These are phyloP conservation scores for Pseudopleuronectes americanus DNA, from an alignment of 2,797 vertebrate species.

Conservation along the genomic window DNA sequence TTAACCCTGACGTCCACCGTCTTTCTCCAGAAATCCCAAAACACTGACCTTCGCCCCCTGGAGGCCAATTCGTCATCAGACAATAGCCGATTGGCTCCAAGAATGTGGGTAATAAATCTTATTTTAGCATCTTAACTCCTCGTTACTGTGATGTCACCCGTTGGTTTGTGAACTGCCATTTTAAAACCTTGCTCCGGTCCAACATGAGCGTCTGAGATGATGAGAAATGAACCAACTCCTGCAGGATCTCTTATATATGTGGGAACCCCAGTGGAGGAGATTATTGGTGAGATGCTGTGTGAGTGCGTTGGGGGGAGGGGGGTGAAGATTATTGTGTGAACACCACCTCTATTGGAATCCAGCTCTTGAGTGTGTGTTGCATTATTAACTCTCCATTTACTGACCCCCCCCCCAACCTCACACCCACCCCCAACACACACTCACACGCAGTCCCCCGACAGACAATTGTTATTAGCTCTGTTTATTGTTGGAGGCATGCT, in stretches of 20 bases:
- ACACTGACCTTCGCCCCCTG: no score
- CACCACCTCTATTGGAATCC: constrained; percentile 17
- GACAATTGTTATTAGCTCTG: constrained; percentile 57
- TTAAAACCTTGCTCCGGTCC: no score
- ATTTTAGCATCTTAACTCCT: no score
- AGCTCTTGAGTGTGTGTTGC: constrained; percentile 14
- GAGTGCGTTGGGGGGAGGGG: not conserved
- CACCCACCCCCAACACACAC: not conserved
- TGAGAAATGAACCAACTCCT: not conserved
- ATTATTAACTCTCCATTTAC: constrained; percentile 60
- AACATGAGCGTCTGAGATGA: no score
- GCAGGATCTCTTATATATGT: not conserved
- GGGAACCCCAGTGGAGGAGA: not conserved
- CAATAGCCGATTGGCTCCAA: no score
- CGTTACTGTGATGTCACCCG: no score
- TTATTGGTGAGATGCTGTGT: constrained; percentile 1
- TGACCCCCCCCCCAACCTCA: not conserved
- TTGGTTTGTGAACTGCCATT: no score
- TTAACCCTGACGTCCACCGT: no score
- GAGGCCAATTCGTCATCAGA: no score
- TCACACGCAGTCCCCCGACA: constrained; percentile 47
- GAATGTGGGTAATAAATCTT: no score
- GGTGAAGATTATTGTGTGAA: constrained; percentile 9
- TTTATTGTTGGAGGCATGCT: constrained; percentile 59
- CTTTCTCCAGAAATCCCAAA: no score